Evolutionary conservation across 35 echinoderm and acorn worm genomes (phyloP), one percentile per base, ranked within the genome.

Genomic region (Diadema setosum): DNA sequence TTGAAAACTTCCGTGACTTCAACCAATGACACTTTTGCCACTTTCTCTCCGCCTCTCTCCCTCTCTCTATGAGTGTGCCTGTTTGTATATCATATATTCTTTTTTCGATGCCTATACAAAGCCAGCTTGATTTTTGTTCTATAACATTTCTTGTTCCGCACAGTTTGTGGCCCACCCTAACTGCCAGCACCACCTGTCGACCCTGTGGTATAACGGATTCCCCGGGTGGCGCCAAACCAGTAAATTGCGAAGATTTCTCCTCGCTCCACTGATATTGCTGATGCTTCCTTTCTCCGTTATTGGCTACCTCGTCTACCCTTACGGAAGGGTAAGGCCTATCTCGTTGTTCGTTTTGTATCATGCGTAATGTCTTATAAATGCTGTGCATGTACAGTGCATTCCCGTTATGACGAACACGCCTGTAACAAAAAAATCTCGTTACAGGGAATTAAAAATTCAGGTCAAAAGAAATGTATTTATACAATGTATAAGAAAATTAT

Each of bases 81-180:
- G 24, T 11, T 9, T 11, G 12, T 23, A 2, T 67, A 2, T 30
- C 61, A 24, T 25, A 0, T 23, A 18, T 20, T 20, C 0, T 20
- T 29, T 67, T 9, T 11, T 52, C 48, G 48, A 52, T 11, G 48
- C 9, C 48, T 52, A 9, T 52, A 52, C 9, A 52, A 11, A 9
- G n/a, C 48, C n/a, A 67, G 31, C 24, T 0, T 25, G 20, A 18
- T 2, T 55, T 55, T n/a, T 55, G 12, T 55, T 55, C 12, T 67
- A 18, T 67, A 11, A 0, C 61, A 11, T 67, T 25, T 67, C 18
- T 73, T 2, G 5, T 15, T 42, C 1, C 24, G 39, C 40, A 31
- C 46, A 95, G 93, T 95, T 95, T 61, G 93, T 95, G 9, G 82
- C 93, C 1, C 93, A 95, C 83, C 93, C 93, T 27, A 82, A 95